Conservation (phyloP, 2,113 vertebrate species). For the Oreocharis arfaki region DNA sequence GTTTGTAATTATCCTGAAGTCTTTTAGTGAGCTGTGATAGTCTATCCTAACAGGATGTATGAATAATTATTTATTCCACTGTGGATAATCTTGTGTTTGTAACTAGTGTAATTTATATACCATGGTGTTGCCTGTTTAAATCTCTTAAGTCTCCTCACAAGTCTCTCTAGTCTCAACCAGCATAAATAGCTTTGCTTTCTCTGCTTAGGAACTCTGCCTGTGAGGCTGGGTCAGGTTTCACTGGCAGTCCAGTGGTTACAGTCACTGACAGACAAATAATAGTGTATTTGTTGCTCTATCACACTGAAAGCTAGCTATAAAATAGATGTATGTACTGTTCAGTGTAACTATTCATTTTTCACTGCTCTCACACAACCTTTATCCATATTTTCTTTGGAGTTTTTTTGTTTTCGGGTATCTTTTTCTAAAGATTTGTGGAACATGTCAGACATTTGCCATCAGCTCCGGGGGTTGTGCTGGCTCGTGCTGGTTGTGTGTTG, state of each 20-base stretch:
- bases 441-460: neutral
- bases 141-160: slow-evolving; percentile 31
- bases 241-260: neutral
- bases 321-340: neutral
- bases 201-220: neutral
- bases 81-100: slow-evolving; percentile 45
- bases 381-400: neutral
- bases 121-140: neutral
- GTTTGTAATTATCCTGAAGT: neutral
- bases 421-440: neutral
- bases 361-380: neutral
- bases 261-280: neutral
- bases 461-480: neutral
- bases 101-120: slow-evolving; percentile 41
- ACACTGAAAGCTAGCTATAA: neutral
- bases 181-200: slow-evolving; percentile 16
- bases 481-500: neutral
- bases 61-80: slow-evolving; percentile 58
- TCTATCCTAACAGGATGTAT: slow-evolving; percentile 43
- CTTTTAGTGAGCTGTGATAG: slow-evolving; percentile 23
- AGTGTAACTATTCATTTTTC: neutral
- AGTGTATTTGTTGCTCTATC: neutral
- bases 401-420: neutral
- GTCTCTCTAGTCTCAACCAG: neutral
- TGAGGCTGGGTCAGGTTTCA: neutral